A percentile compares a stretch with the other conserved stretches of the same genome.
Conservation (phyloP, 2,113 vertebrate species). For the Catharus bicknelli region DNA sequence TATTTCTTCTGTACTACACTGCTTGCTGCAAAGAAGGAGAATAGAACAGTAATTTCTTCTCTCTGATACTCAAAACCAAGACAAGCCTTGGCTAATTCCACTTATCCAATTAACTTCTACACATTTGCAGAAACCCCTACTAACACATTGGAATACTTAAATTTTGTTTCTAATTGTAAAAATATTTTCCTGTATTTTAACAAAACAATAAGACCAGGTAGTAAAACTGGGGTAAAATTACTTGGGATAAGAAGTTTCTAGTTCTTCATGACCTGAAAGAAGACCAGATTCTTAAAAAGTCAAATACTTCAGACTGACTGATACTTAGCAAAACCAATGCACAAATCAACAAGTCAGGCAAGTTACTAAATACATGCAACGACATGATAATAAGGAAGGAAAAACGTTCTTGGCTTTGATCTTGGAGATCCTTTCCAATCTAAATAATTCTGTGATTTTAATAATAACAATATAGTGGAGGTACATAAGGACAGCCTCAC, state of each 20-base stretch:
- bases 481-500: background rate
- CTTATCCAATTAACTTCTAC: background rate
- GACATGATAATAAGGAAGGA: background rate
- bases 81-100: background rate
- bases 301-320: background rate
- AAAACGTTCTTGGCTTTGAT: background rate
- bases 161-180: background rate
- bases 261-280: background rate
- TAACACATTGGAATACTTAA: background rate
- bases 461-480: background rate
- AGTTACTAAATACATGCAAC: background rate
- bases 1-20: background rate
- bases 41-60: background rate
- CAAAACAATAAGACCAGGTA: background rate
- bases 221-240: background rate
- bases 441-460: background rate
- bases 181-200: background rate
- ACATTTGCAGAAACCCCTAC: background rate
- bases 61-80: background rate
- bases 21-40: background rate
- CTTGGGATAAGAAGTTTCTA: background rate
- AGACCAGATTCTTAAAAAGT: background rate
- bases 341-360: background rate
- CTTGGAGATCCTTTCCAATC: background rate
- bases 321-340: background rate